Evolutionary conservation across 2,888 invertebrate species (phyloP), one percentile per base, ranked within the genome.

Genomic region (Dynastes maya): DNA sequence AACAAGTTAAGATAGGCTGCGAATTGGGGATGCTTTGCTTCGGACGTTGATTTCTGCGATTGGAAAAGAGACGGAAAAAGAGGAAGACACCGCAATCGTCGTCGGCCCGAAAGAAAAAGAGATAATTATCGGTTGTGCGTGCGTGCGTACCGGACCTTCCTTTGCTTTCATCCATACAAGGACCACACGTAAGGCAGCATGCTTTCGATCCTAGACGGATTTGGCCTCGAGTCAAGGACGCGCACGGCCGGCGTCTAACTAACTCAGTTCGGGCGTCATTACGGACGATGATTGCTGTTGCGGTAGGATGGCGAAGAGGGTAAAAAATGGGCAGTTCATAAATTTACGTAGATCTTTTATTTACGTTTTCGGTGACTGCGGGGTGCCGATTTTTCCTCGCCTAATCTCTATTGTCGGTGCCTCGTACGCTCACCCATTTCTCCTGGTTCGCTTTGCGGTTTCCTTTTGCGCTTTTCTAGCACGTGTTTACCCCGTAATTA

Each of bases 171-270:
- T 13, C 37, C 77, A 58, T 13, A 11, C n/a, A 75, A 75, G 68
- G 80, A 79, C 80, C 80, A 80, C 80, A 79, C 79, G 45, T 45
- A 45, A 8, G 45, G 11, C 45, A 11, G 11, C 8, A 45, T 11
- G 45, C 45, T 45, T 45, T 45, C 79, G 37, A 67, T 64, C 79
- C 79, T 80, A 80, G 80, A 80, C 80, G 64, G 77, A 79, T 79
- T 70, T 80, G 51, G 78, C 80, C 80, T 61, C 77, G 63, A 80
- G 80, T 79, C 79, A 80, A 80, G 79, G 80, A 68, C 80, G 45
- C 45, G 79, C 67, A 37, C 75, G 80, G 80, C 80, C 75, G 80
- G 80, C 80, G 80, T 79, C 80, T 77, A 76, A 77, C 72, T 61
- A 77, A 71, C 29, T 16, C 16, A 3, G 55, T 37, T 51, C 51